Evolutionary conservation across 2,888 invertebrate species (phyloP).

Genomic region (Drosophila kanekoi): DNA sequence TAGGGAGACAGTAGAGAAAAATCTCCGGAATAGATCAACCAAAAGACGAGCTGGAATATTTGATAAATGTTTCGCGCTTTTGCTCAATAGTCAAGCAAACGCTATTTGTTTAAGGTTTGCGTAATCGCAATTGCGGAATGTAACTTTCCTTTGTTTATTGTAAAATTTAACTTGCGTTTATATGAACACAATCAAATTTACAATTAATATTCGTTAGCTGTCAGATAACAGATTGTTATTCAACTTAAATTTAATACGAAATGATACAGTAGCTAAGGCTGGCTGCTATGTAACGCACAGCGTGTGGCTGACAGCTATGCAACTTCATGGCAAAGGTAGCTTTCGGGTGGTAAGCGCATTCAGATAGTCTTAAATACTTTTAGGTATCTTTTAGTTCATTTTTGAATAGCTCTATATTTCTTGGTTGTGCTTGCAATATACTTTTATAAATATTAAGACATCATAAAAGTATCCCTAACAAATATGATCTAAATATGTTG

Average conservation of each 20-base stretch:
- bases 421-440: no score
- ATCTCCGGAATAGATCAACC: constrained; percentile 1
- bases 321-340: background rate
- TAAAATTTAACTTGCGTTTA: background rate
- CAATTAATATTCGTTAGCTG: background rate
- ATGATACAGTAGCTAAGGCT: background rate
- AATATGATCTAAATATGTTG: no score
- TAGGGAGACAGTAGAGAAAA: background rate
- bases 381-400: no score
- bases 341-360: background rate
- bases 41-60: constrained; percentile 12
- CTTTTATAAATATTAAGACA: no score
- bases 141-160: background rate
- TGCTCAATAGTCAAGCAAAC: constrained; percentile 21
- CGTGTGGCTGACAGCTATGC: background rate
- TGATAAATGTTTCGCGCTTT: constrained; percentile 14
- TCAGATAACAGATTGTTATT: background rate
- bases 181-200: background rate
- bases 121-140: background rate
- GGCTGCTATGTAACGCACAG: background rate
- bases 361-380: no score
- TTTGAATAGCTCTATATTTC: no score
- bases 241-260: background rate
- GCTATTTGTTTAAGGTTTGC: constrained; percentile 19
- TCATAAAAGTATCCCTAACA: no score